Evolutionary conservation across 2,113 vertebrate genomes (phyloP).

Genomic region (Zosterops pallidus): DNA sequence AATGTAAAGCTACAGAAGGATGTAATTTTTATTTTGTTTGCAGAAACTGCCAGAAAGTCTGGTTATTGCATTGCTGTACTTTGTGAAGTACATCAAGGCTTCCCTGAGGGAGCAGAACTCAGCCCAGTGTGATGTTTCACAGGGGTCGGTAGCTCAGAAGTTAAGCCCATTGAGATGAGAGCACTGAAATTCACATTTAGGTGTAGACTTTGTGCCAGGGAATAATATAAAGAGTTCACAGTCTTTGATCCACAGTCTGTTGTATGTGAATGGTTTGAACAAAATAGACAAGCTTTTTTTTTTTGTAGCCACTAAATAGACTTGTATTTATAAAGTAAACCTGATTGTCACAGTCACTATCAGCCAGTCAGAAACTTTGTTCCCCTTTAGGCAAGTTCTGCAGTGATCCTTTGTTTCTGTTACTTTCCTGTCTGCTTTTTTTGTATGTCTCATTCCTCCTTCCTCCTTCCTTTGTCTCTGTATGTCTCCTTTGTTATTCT

Average conservation of each 20-base stretch:
- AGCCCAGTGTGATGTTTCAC: background rate
- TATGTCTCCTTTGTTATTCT: constrained; percentile 21
- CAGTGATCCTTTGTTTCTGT: constrained; percentile 7
- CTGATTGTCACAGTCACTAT: background rate
- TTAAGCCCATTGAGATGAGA: background rate
- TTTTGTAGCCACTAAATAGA: background rate
- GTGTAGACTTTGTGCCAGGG: background rate
- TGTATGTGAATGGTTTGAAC: background rate
- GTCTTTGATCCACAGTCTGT: background rate
- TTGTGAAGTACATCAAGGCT: background rate
- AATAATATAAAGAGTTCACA: background rate
- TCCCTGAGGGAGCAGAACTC: constrained; percentile 13
- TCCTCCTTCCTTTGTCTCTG: background rate
- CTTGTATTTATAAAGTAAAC: constrained; percentile 2
- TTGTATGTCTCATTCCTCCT: background rate
- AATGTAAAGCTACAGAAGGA: background rate
- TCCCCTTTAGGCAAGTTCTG: background rate
- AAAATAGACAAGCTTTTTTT: background rate
- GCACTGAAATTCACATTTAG: constrained; percentile 25
- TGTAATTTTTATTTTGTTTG: background rate
- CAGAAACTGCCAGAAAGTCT: background rate
- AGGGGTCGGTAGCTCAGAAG: background rate
- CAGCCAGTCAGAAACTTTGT: background rate
- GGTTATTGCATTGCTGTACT: background rate
- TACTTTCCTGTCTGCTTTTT: background rate